Base-by-base conservation (phyloP, 1,140 invertebrate genomes). In the Achatina immaculata region DNA sequence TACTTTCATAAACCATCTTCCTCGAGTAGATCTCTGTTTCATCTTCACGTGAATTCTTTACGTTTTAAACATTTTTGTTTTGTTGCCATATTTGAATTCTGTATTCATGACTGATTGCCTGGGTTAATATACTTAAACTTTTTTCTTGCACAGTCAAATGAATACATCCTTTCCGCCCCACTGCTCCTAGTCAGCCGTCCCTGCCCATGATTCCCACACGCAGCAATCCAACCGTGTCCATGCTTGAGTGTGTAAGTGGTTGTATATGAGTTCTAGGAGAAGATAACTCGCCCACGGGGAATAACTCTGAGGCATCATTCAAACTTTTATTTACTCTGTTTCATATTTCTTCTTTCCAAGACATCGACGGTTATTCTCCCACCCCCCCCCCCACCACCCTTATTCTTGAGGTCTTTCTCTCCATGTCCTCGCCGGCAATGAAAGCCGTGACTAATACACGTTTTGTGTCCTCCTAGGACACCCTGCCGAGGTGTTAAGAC, bases 311-410 rank as follows among this genome's bases (percentile, higher is more conserved):
- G 4, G n/a, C 65, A 40, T 72, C 69, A 72, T 24, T 72, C 69
- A 72, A 72, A 72, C 40, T 3, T n/a, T 40, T 72, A 72, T 72
- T 72, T 72, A 72, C 42, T 34, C 43, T 6, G 69, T 72, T 43
- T 72, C 69, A 40, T 3, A 40, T 72, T 43, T 42, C 69, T 1
- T 40, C 65, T 21, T 55, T 21, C 48, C 6, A 55, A 6, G 3
- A 55, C 6, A 1, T 55, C 48, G 7, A 21, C 48, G 4, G 19
- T 9, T 55, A 24, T 21, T 24, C 21, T n/a, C n/a, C n/a, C n/a
- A n/a, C n/a, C 48, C 11, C 48, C 48, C 48, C 11, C 48, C 48
- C 48, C 48, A 51, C 28, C 65, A 14, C 3, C n/a, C 14, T 34
- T 34, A 21, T 14, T 34, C 7, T 38, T 7, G 3, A 3, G 16